Percentiles rank a stretch among this genome's conserved stretches.
These are phyloP conservation scores for Brachyrhaphis roseni DNA, from an alignment of 2,797 vertebrate species.

Conservation along the genomic window DNA sequence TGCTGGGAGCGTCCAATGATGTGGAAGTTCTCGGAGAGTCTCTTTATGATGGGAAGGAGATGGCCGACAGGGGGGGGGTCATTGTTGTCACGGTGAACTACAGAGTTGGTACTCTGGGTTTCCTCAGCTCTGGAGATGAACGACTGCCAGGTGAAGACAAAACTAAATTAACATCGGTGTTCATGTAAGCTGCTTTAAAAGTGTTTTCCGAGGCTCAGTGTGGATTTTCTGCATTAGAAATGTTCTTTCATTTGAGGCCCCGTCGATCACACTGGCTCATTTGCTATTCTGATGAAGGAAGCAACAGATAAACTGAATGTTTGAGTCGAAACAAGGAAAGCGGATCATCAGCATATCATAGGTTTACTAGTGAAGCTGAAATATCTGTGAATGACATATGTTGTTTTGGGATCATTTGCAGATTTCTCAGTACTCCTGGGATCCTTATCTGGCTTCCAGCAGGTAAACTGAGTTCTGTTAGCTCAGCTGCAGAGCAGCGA, in stretches of 20 bases:
- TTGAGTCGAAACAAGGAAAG: too few species aligned
- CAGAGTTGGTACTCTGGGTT: conserved; percentile 86
- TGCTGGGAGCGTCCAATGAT: conserved; percentile 81
- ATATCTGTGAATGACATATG: background rate
- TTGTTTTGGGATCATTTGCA: background rate
- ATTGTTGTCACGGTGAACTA: conserved; percentile 90
- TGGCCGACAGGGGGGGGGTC: conserved; percentile 84
- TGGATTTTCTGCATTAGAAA: background rate
- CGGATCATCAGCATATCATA: too few species aligned
- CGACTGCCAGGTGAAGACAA: conserved; percentile 82
- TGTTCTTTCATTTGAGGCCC: background rate
- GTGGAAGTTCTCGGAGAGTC: conserved; percentile 81
- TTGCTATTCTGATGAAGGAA: too few species aligned
- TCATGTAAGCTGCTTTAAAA: background rate
- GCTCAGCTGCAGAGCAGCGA: conserved; percentile 16
- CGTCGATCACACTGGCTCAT: too few species aligned
- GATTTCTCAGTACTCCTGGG: conserved; percentile 26
- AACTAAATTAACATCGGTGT: background rate
- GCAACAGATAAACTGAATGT: too few species aligned
- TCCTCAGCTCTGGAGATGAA: conserved; percentile 88
- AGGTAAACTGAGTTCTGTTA: conserved; percentile 11
- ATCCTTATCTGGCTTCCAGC: background rate
- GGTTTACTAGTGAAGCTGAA: too few species aligned
- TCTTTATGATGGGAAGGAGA: conserved; percentile 87
- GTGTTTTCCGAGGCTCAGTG: too few species aligned